Evolutionary conservation across 2,888 invertebrate genomes (phyloP).

Genomic region (Chaetogeoica ovagalla): DNA sequence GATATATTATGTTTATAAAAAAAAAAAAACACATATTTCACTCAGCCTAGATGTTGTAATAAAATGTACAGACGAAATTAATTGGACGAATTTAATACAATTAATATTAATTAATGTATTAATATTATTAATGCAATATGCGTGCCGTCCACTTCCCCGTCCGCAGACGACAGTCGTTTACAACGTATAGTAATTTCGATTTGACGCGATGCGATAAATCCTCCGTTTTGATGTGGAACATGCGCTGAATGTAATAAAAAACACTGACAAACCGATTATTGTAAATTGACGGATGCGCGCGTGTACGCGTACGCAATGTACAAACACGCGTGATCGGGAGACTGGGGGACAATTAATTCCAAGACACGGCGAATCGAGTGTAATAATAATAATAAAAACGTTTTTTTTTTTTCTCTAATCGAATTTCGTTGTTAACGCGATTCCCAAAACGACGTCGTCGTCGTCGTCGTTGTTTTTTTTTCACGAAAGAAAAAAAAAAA

Average conservation of each 20-base stretch:
- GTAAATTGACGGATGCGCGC: background rate
- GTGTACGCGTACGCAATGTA: background rate
- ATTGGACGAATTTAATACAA: slow-evolving; percentile 21
- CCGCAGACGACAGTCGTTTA: background rate
- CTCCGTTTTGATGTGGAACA: slow-evolving; percentile 11
- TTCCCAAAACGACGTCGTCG: too few relatives aligned
- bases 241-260: too few relatives aligned
- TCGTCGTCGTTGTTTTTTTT: too few relatives aligned
- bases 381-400: too few relatives aligned
- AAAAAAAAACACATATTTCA: background rate
- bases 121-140: too few relatives aligned
- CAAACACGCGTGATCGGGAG: slow-evolving; percentile 15
- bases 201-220: slow-evolving; percentile 10
- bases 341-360: slow-evolving; percentile 10
- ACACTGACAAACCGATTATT: slow-evolving; percentile 17
- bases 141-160: background rate
- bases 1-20: too few relatives aligned
- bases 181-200: background rate
- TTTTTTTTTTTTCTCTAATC: too few relatives aligned
- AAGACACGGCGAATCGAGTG: background rate
- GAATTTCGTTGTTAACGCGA: too few relatives aligned
- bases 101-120: too few relatives aligned
- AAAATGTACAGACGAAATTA: background rate
- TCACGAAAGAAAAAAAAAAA: too few relatives aligned
- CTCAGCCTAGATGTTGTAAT: too few relatives aligned